Evolutionary conservation across 1,140 invertebrate species (phyloP), one percentile per base, ranked within the genome.

Genomic region (Pollicipes pollicipes): DNA sequence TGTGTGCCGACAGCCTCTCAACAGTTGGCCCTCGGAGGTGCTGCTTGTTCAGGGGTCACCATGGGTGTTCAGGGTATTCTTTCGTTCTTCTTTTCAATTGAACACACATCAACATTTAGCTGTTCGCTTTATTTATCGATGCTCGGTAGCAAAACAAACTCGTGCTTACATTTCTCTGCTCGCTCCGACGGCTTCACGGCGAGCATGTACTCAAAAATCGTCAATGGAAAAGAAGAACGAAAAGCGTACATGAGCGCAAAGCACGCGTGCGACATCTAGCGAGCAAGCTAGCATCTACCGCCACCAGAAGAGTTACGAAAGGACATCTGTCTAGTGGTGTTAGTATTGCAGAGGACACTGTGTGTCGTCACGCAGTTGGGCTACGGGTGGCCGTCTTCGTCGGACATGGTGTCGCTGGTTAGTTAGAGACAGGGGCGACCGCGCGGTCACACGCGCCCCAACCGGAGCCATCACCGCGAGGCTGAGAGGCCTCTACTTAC

Each of bases 171-270:
- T 58, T 17, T 3, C 32, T 35, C 4, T 6, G 4, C 16, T 35
- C 32, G 2, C 13, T n/a, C 21, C 45, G 45, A 58, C 45, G 45
- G 24, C 45, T 58, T 10, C 45, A 58, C 45, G 45, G 45, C 45
- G 45, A 58, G 17, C 6, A 58, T 58, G 3, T n/a, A n/a, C n/a
- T 58, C 45, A 58, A 58, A 58, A 58, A 58, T 58, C 45, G 6
- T 58, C 45, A 58, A 58, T 58, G 24, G 45, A 58, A 58, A 58
- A 58, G 45, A 58, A 58, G 45, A 58, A 58, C 45, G 45, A 58
- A 58, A 35, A 58, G 45, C 45, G 45, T 10, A 58, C 45, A 58
- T 21, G 45, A 10, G 21, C 10, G 2, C 13, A 58, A 6, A 58
- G 45, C 45, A 58, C 45, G 24, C 45, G 45, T 58, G 45, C 45